Conservation (phyloP, 2,113 vertebrate species). For the Ictidomys tridecemlineatus region DNA sequence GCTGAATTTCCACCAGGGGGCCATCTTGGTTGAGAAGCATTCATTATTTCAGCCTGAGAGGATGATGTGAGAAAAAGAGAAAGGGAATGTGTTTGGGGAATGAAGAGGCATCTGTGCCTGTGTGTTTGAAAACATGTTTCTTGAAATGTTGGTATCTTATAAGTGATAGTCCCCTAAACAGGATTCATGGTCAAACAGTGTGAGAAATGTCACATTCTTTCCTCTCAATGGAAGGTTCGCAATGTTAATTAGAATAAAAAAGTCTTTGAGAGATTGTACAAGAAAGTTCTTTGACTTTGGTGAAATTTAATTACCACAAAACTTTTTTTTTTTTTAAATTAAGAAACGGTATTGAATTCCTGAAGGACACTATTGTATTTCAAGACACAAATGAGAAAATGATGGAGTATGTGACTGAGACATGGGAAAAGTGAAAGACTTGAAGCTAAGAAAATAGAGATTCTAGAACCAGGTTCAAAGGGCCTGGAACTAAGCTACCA, state of each 20-base stretch:
- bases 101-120: constrained; percentile 66
- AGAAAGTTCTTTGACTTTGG: constrained; percentile 12
- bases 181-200: constrained; percentile 17
- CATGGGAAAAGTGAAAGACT: background rate
- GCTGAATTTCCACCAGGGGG: background rate
- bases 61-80: background rate
- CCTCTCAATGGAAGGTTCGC: background rate
- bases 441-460: background rate
- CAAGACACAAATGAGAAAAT: background rate
- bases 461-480: background rate
- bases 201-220: constrained; percentile 42
- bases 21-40: background rate
- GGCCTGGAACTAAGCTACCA: background rate
- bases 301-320: constrained; percentile 52
- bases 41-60: background rate
- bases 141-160: constrained; percentile 63
- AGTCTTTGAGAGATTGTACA: constrained; percentile 49
- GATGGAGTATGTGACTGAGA: background rate
- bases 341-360: constrained; percentile 30
- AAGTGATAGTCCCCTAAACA: constrained; percentile 13
- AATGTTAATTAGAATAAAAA: constrained; percentile 33
- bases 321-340: background rate
- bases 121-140: constrained; percentile 38
- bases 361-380: constrained; percentile 31
- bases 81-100: constrained; percentile 15